Conservation (phyloP, 2,113 vertebrate species). For the Cynocephalus volans region DNA sequence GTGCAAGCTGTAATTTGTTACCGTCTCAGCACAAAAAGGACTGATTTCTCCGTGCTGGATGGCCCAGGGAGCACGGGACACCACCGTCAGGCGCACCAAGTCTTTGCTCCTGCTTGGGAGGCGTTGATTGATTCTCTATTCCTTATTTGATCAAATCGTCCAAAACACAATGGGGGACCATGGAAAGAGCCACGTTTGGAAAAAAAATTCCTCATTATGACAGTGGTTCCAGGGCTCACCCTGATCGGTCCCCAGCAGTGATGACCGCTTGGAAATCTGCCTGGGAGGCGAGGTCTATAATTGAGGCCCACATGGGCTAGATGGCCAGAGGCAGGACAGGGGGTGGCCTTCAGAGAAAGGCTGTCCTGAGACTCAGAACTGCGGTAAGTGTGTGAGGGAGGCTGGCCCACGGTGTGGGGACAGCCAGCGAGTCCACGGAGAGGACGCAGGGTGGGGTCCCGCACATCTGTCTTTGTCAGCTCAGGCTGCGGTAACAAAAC, state of each 20-base stretch:
- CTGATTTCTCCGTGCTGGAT: not conserved
- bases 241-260: accelerated
- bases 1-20: accelerated
- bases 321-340: accelerated
- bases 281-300: not conserved
- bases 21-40: not conserved
- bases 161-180: accelerated
- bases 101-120: not conserved
- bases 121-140: not conserved
- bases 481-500: not conserved
- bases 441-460: accelerated
- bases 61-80: accelerated
- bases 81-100: accelerated
- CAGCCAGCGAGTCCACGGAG: accelerated
- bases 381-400: not conserved
- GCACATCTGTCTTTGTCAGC: not conserved
- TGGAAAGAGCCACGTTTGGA: not conserved
- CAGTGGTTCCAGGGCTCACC: not conserved
- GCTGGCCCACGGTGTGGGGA: not conserved
- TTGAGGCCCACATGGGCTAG: accelerated
- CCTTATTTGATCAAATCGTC: not conserved
- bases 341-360: not conserved
- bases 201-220: accelerated
- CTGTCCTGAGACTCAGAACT: accelerated
- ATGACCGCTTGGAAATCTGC: accelerated